Base-by-base conservation (phyloP, 2,113 vertebrate genomes). In the Mormyrus lacerda region DNA sequence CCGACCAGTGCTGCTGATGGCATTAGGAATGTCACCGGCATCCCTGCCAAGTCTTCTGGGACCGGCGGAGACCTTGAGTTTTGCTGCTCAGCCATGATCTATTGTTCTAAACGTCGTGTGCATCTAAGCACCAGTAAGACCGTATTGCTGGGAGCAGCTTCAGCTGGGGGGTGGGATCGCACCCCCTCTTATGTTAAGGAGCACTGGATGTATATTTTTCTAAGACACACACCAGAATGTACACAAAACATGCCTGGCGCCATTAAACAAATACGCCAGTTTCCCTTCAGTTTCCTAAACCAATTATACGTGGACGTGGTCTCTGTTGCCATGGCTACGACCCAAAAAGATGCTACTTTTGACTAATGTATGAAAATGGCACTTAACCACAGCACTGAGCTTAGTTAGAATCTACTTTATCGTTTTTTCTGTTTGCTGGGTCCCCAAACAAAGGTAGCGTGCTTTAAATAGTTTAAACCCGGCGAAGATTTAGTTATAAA, bases 341-440 rank as follows among this genome's bases (percentile, higher is more conserved):
- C 85, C 85, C 85, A 87, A 87, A 87, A 87, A 87, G 85, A 87
- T 87, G 50, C 85, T 87, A 87, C 85, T 87, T 87, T 87, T 15
- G 48, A 87, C 85, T 87, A 87, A 87, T 53, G n/a, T 55, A 87
- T 87, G 85, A 87, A 53, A 51, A 39, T 39, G 50, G 24, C 48
- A 53, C 48, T 87, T 87, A n/a, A 53, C 48, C 3, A 87, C 85
- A 55, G 15, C 27, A 5, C 73, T 42, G 73, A 87, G 31, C 35
- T 53, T 53, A 86, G 44, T 45, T 21, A 3, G 39, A 47, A 42
- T 83, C 44, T 19, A 79, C 1, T 79, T 79, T 79, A 39, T 79
- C 6, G 2, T 42, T 79, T 79, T 79, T 84, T 45, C n/a, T 24
- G 10, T 86, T 86, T 47, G 82, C 48, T 86, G 48, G 19, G 45